Conservation (phyloP, 2,797 vertebrate species). For the Huso huso region DNA sequence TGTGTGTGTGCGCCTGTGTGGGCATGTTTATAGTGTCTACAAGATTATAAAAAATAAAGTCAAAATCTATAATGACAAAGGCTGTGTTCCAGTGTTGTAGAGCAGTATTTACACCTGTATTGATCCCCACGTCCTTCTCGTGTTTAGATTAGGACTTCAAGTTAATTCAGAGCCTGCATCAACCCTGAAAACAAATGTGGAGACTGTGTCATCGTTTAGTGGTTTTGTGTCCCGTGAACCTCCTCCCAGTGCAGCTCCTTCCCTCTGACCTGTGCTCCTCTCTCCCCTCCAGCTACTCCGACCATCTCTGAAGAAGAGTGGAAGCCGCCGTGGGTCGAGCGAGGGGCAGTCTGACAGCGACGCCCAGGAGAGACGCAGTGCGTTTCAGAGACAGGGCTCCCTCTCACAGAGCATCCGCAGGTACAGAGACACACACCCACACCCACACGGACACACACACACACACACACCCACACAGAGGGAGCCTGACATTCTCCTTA, state of each 20-base stretch:
- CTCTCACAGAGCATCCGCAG: slow-evolving; percentile 89
- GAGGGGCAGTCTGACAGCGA: slow-evolving; percentile 35
- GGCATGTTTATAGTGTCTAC: not conserved
- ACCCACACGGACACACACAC: not conserved
- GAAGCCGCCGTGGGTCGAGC: slow-evolving; percentile 58
- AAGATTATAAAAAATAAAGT: not conserved
- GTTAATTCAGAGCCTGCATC: not conserved
- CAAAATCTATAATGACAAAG: too few species aligned
- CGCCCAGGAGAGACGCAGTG: slow-evolving; percentile 31
- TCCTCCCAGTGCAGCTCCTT: not conserved
- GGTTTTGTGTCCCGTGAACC: not conserved
- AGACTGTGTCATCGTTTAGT: not conserved
- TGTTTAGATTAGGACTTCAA: not conserved
- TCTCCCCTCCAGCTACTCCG: slow-evolving; percentile 53
- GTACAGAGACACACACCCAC: slow-evolving; percentile 47
- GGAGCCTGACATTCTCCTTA: not conserved
- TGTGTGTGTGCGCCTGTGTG: not conserved
- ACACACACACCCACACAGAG: not conserved
- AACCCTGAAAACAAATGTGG: not conserved
- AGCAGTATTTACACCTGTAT: too few species aligned
- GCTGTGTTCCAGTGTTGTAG: too few species aligned
- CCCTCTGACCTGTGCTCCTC: not conserved
- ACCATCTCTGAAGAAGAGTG: slow-evolving; percentile 63
- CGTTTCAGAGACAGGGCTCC: slow-evolving; percentile 74
- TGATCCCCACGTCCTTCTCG: too few species aligned